phyloP scores from a whole-genome alignment of 2,888 invertebrate genomes.

The Agrotis segetum region DNA sequence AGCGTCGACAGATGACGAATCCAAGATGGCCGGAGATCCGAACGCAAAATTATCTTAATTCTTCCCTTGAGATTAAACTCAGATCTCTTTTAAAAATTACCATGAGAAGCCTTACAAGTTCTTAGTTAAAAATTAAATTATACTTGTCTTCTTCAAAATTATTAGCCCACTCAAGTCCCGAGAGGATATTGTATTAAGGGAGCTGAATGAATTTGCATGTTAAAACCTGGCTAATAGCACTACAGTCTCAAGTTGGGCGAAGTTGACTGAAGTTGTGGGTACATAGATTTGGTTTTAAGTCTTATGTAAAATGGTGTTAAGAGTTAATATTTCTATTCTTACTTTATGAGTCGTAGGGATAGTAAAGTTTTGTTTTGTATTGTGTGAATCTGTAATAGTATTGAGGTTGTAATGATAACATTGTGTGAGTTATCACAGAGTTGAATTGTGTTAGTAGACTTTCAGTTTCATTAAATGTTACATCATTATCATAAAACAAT shows the following conservation, averaged over 20 bases:
- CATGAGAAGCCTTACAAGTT: slow-evolving; percentile 48
- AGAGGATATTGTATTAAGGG: slow-evolving; percentile 62
- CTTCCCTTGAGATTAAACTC: slow-evolving; percentile 31
- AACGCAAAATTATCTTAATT: slow-evolving; percentile 26
- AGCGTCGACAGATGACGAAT: slow-evolving; percentile 23
- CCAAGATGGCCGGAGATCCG: not conserved
- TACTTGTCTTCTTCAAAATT: slow-evolving; percentile 54
- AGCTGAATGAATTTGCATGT: slow-evolving; percentile 68
- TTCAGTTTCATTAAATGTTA: not conserved
- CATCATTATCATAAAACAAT: too few relatives aligned
- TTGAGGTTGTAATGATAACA: not conserved
- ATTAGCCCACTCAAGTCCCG: slow-evolving; percentile 56
- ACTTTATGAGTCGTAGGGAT: slow-evolving; percentile 3
- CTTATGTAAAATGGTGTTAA: slow-evolving; percentile 47
- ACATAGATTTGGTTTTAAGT: slow-evolving; percentile 58
- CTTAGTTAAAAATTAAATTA: slow-evolving; percentile 64
- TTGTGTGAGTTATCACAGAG: not conserved
- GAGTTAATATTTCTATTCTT: slow-evolving; percentile 29
- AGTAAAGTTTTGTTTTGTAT: slow-evolving; percentile 12
- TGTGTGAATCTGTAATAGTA: not conserved
- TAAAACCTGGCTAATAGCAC: slow-evolving; percentile 59
- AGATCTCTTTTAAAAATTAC: slow-evolving; percentile 35
- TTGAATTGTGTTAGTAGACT: not conserved
- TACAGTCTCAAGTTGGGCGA: slow-evolving; percentile 50
- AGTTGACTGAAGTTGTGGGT: slow-evolving; percentile 43